These are phyloP conservation scores for Cygnus buccinator DNA, from an alignment of 2,113 vertebrate genomes.

Conservation along the genomic window DNA sequence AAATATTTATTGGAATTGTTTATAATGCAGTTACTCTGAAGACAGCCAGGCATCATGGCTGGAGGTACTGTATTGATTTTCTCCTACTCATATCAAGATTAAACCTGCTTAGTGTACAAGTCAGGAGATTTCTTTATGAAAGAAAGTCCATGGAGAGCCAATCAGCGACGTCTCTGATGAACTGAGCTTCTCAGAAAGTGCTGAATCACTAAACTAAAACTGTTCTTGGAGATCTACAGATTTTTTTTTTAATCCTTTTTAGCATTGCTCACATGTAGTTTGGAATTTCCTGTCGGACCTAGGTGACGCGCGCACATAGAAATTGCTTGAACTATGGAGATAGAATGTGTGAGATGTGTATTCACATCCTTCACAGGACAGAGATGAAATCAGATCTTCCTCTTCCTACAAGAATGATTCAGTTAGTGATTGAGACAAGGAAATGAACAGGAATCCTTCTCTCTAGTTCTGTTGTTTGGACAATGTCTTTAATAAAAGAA, in stretches of 20 bases:
- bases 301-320: not conserved
- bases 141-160: constrained; percentile 30
- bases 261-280: not conserved
- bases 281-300: not conserved
- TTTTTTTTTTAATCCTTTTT: not conserved
- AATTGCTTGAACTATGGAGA: not conserved
- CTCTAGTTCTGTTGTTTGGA: not conserved
- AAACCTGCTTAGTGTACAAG: not conserved
- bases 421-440: not conserved
- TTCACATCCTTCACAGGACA: not conserved
- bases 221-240: not conserved
- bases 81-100: constrained; percentile 31
- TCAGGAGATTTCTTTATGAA: constrained; percentile 24
- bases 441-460: not conserved
- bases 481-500: not conserved
- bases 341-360: not conserved
- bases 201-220: not conserved
- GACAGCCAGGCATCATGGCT: constrained; percentile 16
- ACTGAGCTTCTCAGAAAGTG: constrained; percentile 12
- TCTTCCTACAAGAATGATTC: not conserved
- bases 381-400: not conserved
- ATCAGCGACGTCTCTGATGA: not conserved
- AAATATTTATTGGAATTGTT: constrained; percentile 43
- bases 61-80: constrained; percentile 51
- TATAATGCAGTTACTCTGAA: constrained; percentile 16